Percentiles rank a stretch among this genome's conserved stretches.
Evolutionary conservation across 2,113 vertebrate genomes (phyloP).

Genomic region (Gallinago paraguaiae): DNA sequence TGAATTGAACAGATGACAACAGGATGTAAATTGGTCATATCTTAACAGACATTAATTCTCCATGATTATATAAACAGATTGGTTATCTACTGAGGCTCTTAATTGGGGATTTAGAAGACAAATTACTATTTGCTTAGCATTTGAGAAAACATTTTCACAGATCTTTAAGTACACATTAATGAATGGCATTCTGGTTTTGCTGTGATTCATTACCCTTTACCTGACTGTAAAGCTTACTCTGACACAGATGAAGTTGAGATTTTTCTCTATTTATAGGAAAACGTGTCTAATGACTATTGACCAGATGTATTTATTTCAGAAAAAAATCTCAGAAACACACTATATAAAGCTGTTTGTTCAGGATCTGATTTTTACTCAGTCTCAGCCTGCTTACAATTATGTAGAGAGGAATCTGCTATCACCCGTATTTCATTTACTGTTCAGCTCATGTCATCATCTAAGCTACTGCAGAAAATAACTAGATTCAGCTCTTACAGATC

Average conservation of each 20-base stretch:
- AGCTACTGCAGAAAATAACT: neutral
- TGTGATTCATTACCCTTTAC: neutral
- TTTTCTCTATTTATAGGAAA: neutral
- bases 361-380: neutral
- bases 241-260: neutral
- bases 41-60: neutral
- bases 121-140: neutral
- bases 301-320: neutral
- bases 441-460: neutral
- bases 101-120: neutral
- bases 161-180: neutral
- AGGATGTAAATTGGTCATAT: neutral
- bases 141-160: neutral
- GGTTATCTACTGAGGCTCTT: neutral
- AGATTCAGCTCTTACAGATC: neutral
- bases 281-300: neutral
- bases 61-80: neutral
- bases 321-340: neutral
- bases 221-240: neutral
- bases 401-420: neutral
- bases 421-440: neutral
- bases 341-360: neutral
- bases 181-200: neutral
- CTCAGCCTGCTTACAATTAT: neutral
- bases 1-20: neutral